Base-by-base conservation (phyloP, 2,888 invertebrate species). In the Melieria picta region DNA sequence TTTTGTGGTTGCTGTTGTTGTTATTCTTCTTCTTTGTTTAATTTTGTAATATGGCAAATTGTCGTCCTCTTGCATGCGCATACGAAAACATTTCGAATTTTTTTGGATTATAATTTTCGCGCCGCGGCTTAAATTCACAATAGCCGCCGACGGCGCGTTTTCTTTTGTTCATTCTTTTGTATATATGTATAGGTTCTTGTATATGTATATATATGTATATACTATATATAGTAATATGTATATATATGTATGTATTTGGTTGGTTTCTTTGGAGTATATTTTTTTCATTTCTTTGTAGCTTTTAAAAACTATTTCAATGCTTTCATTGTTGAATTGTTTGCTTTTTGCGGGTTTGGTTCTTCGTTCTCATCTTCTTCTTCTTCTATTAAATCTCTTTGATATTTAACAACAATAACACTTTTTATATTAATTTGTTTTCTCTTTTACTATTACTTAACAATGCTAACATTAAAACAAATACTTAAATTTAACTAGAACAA, bases 221-320 rank as follows among this genome's bases (percentile, higher is more conserved):
- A 65, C 60, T 64, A 30, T 30, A 30, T 30, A 30, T 30, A 30
- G 30, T 63, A 58, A 68, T 65, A 69, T 76, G 72, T 77, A 73
- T 76, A 75, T 77, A 75, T 72, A 7, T 69, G 52, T 70, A 72
- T 72, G 73, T 84, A 80, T 84, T 85, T 85, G 85, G 85, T 85
- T 86, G 85, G 82, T 85, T 85, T 85, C 85, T 85, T 85, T 85
- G 85, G 85, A 85, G 85, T 85, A 86, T 85, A 86, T 83, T 83
- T 78, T 78, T 76, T 73, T 75, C 79, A 77, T 78, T 78, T 79
- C 74, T 75, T 65, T 63, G 63, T 68, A 58, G 62, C 30, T 30
- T 30, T 30, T 30, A 30, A 30, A 30, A 30, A 30, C 30, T 30
- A 30, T 30, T 30, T 30, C 30, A 30, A 76, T 81, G 78, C 69